Evolutionary conservation across 2,797 vertebrate genomes (phyloP).

Genomic region (Clamator glandarius): DNA sequence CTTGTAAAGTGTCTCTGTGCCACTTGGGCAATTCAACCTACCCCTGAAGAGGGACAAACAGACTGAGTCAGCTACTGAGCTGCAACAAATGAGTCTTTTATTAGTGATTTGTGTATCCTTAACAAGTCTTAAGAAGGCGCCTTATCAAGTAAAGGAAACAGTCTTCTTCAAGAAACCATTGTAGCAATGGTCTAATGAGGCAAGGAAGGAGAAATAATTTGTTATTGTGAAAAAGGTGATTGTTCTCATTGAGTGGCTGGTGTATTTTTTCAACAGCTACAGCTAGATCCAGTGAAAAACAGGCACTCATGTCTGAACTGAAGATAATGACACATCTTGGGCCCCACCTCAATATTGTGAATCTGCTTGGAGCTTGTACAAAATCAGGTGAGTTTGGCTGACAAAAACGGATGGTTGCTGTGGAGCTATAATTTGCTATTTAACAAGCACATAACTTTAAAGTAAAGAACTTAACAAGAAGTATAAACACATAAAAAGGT

Average conservation of each 20-base stretch:
- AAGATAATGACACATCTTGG: conserved; percentile 99
- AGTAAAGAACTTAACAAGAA: not conserved
- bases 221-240: not conserved
- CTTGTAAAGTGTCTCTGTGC: not conserved
- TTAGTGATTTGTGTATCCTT: not conserved
- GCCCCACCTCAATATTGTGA: conserved; percentile 98
- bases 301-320: conserved; percentile 98
- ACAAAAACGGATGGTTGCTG: not conserved
- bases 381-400: conserved; percentile 88
- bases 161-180: not conserved
- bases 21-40: not conserved
- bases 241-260: not conserved
- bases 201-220: not conserved
- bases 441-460: not conserved
- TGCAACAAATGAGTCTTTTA: not conserved
- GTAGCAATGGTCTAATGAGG: not conserved
- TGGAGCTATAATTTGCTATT: not conserved
- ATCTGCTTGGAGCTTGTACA: conserved; percentile 95
- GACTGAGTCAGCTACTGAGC: not conserved
- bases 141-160: not conserved
- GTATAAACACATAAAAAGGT: not conserved
- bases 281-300: conserved; percentile 97
- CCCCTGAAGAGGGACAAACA: not conserved
- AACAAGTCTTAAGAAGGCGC: not conserved
- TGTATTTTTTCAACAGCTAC: conserved; percentile 84